A percentile compares a stretch with the other conserved stretches of the same genome.
Evolutionary conservation across 2,113 vertebrate species (phyloP).

Genomic region (Brachionichthys hirsutus): DNA sequence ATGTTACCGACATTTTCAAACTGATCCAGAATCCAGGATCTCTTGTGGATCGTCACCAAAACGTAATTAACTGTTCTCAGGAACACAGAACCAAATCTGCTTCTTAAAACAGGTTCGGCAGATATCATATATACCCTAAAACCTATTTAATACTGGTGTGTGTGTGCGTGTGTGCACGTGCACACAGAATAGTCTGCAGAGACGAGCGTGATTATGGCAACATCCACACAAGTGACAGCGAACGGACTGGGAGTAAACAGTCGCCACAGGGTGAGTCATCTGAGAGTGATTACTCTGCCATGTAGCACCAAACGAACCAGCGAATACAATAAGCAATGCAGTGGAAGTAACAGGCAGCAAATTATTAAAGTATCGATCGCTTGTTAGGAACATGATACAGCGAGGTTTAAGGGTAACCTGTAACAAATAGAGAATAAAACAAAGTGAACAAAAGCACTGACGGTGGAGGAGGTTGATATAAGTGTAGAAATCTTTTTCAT

Average conservation of each 20-base stretch:
- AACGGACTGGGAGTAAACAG: slow-evolving; percentile 34
- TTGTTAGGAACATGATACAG: slow-evolving; percentile 30
- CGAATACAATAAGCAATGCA: slow-evolving; percentile 55
- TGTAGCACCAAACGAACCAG: slow-evolving; percentile 47
- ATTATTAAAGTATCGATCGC: slow-evolving; percentile 35
- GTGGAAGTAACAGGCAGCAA: slow-evolving; percentile 22
- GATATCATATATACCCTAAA: not conserved
- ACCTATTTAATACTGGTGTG: not conserved
- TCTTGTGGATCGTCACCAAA: no score
- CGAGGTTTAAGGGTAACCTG: slow-evolving; percentile 1
- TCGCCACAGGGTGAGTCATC: slow-evolving; percentile 44
- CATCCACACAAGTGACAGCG: slow-evolving; percentile 13
- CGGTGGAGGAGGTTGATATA: not conserved
- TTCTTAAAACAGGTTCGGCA: not conserved
- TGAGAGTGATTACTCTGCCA: slow-evolving; percentile 55
- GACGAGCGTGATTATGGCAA: slow-evolving; percentile 36
- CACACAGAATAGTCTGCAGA: not conserved
- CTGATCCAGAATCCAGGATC: no score
- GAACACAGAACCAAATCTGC: no score
- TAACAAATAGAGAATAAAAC: slow-evolving; percentile 21
- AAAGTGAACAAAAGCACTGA: not conserved
- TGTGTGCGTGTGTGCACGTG: no score
- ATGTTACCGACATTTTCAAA: no score
- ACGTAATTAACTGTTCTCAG: no score
- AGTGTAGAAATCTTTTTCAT: no score